Conservation (phyloP, 2,797 vertebrate species). For the Dromococcyx pavoninus region DNA sequence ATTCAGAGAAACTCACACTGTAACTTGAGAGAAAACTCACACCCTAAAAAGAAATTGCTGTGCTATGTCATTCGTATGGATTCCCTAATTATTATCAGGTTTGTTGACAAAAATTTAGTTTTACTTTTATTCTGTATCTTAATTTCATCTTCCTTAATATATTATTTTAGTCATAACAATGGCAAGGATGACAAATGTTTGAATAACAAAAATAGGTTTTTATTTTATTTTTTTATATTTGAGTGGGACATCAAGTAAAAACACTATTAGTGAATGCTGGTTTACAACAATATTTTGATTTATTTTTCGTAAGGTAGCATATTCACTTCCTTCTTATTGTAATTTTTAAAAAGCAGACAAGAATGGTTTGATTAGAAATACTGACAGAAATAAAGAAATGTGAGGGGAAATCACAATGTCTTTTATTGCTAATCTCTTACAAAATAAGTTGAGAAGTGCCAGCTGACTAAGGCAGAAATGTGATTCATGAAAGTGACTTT, state of each 20-base stretch:
- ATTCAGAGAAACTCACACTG: not conserved
- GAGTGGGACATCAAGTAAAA: not conserved
- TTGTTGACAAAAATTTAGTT: not conserved
- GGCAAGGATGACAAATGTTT: not conserved
- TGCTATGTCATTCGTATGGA: not conserved
- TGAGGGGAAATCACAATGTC: not conserved
- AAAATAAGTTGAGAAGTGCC: not conserved
- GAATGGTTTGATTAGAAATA: not conserved
- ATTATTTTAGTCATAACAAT: not conserved
- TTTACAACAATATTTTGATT: not conserved
- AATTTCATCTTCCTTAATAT: not conserved
- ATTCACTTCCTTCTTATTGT: fast-evolving
- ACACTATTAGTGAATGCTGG: not conserved
- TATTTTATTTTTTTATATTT: not conserved
- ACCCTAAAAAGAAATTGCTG: not conserved
- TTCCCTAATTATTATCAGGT: not conserved
- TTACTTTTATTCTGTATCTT: not conserved
- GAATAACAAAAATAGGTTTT: not conserved
- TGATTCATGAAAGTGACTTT: slow-evolving; percentile 22
- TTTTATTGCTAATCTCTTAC: not conserved
- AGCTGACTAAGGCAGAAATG: not conserved
- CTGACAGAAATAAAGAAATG: not conserved
- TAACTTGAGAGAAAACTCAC: not conserved
- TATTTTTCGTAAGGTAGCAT: not conserved
- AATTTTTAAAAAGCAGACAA: not conserved